Base-by-base conservation (phyloP, 2,113 vertebrate genomes). In the Dicentrarchus labrax region DNA sequence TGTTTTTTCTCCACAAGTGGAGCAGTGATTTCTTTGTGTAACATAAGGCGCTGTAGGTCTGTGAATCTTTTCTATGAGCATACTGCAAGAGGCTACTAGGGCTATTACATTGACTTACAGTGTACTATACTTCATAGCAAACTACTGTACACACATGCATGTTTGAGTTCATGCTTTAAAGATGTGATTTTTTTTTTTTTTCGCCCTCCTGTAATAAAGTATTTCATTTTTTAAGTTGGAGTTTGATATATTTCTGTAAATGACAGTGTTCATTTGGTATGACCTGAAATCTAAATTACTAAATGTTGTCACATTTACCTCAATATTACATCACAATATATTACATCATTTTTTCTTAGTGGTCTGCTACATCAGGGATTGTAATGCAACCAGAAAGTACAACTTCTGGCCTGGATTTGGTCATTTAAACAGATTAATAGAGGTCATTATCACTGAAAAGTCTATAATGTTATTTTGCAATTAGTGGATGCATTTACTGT, bases 111-210 rank as follows among this genome's bases (percentile, higher is more conserved):
- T 67, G 4, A 76, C 10, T 83, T 56, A 24, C 72, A 74, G 54
- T 72, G 82, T 77, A 59, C 24, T 61, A 36, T 83, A 61, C 71
- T 82, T 54, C 69, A 76, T 82, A 78, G 60, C 54, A 85, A 80
- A 75, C 89, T 93, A 90, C 89, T 93, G 93, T 90, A 86, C 59
- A 84, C 47, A 77, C 65, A 45, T 80, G 90, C 82, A 91, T 92
- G 88, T 81, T 83, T 83, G 72, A 81, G 62, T 54, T 86, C 67
- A 84, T 82, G 74, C 82, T 86, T 86, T 71, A 24, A 73, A 77
- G 84, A 75, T 86, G 54, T 90, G 76, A 88, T 68, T 24, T 64
- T 50, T 56, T 71, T 38, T 50, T 38, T 43, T 47, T 53, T 51
- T 47, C 38, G 0, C 2, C 11, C 43, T 2, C 16, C 53, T 80